Conservation (phyloP, 2,888 invertebrate species). For the Hemicrepidius hirtus region DNA sequence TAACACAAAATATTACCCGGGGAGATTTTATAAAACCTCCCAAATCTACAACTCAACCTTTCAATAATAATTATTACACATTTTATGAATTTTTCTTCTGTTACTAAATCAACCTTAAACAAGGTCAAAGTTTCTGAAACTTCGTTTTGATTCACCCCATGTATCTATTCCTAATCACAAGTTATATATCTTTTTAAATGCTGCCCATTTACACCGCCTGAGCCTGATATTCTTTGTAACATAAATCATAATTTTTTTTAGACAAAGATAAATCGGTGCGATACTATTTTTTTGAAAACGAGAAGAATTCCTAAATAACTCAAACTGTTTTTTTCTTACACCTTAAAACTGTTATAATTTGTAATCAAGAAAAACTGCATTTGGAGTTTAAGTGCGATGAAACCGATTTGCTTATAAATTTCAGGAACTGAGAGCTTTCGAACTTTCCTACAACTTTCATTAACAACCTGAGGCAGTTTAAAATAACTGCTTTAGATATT, state of each 20-base stretch:
- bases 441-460: constrained; percentile 6
- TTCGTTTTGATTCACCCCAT: too few species aligned
- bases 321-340: neutral
- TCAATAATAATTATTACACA: too few species aligned
- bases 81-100: too few species aligned
- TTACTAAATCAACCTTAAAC: too few species aligned
- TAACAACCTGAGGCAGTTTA: neutral
- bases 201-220: neutral
- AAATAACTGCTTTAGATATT: neutral
- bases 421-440: neutral
- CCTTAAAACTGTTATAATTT: constrained; percentile 12
- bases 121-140: too few species aligned
- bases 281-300: neutral
- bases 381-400: constrained; percentile 1
- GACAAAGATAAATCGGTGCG: constrained; percentile 20
- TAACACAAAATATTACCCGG: constrained; percentile 20
- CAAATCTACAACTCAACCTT: too few species aligned
- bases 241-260: constrained; percentile 17
- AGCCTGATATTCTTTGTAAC: neutral
- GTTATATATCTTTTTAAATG: constrained; percentile 9
- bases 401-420: neutral
- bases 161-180: too few species aligned
- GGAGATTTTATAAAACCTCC: constrained; percentile 2
- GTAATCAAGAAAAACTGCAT: neutral
- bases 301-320: neutral